Conservation (phyloP, 2,888 invertebrate species). For the Venusia cambrica region DNA sequence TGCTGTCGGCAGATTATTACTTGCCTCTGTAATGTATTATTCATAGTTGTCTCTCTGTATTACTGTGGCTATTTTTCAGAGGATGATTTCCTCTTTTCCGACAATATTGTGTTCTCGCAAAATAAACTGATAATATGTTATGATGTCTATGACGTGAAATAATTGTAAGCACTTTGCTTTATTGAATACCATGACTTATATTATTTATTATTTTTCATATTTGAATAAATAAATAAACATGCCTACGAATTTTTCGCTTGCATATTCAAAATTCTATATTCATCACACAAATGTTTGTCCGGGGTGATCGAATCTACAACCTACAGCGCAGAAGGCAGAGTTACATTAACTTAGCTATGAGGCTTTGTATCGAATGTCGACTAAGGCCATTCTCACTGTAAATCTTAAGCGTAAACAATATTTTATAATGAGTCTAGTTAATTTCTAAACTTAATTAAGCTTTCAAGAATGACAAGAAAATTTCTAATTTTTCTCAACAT, state of each 20-base stretch:
- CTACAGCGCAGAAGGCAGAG: no score
- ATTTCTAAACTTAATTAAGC: conserved; percentile 15
- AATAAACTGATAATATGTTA: conserved; percentile 39
- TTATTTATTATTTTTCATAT: no score
- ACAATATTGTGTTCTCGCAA: no score
- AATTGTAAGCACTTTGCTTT: conserved; percentile 13
- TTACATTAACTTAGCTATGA: no score
- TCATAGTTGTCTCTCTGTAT: conserved; percentile 64
- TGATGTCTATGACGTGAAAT: conserved; percentile 16
- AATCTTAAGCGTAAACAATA: conserved; percentile 5
- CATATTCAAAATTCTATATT: no score
- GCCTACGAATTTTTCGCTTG: no score
- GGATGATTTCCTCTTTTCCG: conserved; percentile 49
- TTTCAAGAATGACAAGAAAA: conserved; percentile 19
- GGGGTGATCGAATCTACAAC: no score
- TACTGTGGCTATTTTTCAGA: conserved; percentile 58
- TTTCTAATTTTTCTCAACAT: conserved; percentile 33
- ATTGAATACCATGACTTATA: no score
- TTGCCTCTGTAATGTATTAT: conserved; percentile 64
- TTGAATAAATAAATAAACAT: no score
- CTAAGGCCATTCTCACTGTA: background rate
- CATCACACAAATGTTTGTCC: no score
- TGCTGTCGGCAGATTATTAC: conserved; percentile 61
- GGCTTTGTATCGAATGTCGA: no score
- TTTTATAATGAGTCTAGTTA: conserved; percentile 9